Evolutionary conservation across 1,140 invertebrate species (phyloP), one percentile per base, ranked within the genome.

Genomic region (Apis florea): DNA sequence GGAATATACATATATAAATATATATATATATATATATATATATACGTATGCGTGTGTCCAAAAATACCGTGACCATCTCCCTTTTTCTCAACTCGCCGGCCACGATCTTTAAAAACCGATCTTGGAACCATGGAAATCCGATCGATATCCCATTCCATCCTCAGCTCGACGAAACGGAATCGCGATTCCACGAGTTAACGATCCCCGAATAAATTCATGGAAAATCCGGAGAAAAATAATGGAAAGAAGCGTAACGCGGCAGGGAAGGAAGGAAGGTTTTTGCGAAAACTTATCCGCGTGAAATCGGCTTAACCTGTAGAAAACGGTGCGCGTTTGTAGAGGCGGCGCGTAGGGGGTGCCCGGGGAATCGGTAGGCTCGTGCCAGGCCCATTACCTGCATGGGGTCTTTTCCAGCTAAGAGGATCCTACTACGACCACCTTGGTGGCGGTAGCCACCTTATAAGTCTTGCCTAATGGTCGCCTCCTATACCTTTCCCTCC

Each of bases 401-500:
- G 72, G 81, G 85, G 69, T 85, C 83, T 78, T 86, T 86, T 85
- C 76, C 79, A 67, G 56, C 79, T 79, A 79, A 82, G 70, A 74
- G 69, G 78, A 77, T 56, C 61, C 83, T 56, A 64, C 83, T 56
- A 64, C 80, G 78, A 84, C 87, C 82, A 88, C 83, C 84, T 82
- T 68, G 82, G 69, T 68, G 77, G 79, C 85, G 72, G 88, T 88
- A 90, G 88, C 84, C 68, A 79, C 71, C 70, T 79, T 86, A 76
- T 86, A 74, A 84, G 79, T 83, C 85, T 83, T 40, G 63, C 82
- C 85, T 88, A 90, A 89, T 89, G 77, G 79, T 77, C 61, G 31
- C 75, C 31, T 70, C 63, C 67, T 83, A 40, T 40, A 88, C 83
- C 87, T 89, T 89, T 84, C 73, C 81, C 81, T 71, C 12, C 67